Base-by-base conservation (phyloP, 2,888 invertebrate species). In the Cataglyphis livida region DNA sequence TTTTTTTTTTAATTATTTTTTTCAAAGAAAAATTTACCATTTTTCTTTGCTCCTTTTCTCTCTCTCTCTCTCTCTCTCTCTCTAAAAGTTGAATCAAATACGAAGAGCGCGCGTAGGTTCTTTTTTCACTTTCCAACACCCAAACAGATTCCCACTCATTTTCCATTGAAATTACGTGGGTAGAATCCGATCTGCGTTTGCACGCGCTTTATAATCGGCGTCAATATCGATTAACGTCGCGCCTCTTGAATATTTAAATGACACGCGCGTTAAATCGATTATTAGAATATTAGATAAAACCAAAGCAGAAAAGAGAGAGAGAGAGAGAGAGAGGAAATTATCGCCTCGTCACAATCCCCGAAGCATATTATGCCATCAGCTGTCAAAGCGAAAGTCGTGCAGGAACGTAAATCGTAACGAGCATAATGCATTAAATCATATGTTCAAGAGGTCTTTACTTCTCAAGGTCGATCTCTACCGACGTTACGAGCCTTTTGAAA, bases 401-500 rank as follows among this genome's bases (percentile, higher is more conserved):
- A 32, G 59, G 78, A 83, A 84, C 75, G 79, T 83, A 86, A 88
- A 79, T 87, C 70, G 83, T 85, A 88, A 89, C 81, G 81, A 84
- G 84, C 70, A 76, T 88, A 85, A 88, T 88, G 89, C 54, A 79
- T 82, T 89, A 85, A 89, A 87, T 85, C 78, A 88, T 85, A 89
- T 84, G 85, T 84, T 89, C 82, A 71, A 84, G 57, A 66, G 87
- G 59, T 81, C 84, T 88, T 89, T 89, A 87, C 83, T 51, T 70
- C 84, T 78, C 88, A 89, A 88, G 88, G 85, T 85, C 83, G 88
- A 83, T 88, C 54, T 88, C 64, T 64, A 32, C 81, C 62, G 62
- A 76, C 87, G 74, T 88, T 86, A 85, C 84, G 68, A 83, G 79
- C 61, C 79, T 88, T 88, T 82, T 83, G 75, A 82, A 64, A 88